A percentile compares a stretch with the other conserved stretches of the same genome.
Evolutionary conservation across 2,888 invertebrate species (phyloP).

Genomic region (Stenodera caucasica): DNA sequence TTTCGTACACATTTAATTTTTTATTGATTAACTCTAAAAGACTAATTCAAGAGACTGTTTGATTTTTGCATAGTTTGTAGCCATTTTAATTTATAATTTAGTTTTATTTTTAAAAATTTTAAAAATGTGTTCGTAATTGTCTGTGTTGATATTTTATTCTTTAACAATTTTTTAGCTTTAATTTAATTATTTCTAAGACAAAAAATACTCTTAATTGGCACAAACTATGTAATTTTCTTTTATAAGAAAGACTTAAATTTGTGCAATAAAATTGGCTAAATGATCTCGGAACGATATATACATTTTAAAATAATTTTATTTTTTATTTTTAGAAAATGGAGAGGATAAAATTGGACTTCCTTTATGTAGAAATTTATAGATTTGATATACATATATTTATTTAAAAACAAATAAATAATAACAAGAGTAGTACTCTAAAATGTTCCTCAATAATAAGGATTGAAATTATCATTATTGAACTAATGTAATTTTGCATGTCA

Average conservation of each 20-base stretch:
- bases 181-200: neutral
- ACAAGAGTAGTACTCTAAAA: conserved; percentile 9
- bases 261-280: conserved; percentile 24
- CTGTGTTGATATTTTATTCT: neutral
- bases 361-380: neutral
- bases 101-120: neutral
- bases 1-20: conserved; percentile 11
- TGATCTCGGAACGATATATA: conserved; percentile 14
- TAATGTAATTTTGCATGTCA: conserved; percentile 30
- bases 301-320: conserved; percentile 7
- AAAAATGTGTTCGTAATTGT: conserved; percentile 5
- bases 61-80: conserved; percentile 26
- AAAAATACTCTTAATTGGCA: conserved; percentile 14
- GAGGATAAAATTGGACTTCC: neutral
- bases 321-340: neutral
- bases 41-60: conserved; percentile 28
- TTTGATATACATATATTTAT: neutral
- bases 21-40: conserved; percentile 22
- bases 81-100: conserved; percentile 4
- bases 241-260: conserved; percentile 12
- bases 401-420: neutral
- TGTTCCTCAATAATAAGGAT: conserved; percentile 18
- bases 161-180: neutral
- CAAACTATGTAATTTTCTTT: conserved; percentile 21
- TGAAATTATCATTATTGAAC: too few relatives aligned